Evolutionary conservation across 2,888 invertebrate species (phyloP), one percentile per base, ranked within the genome.

Genomic region (Ochropacha duplaris): DNA sequence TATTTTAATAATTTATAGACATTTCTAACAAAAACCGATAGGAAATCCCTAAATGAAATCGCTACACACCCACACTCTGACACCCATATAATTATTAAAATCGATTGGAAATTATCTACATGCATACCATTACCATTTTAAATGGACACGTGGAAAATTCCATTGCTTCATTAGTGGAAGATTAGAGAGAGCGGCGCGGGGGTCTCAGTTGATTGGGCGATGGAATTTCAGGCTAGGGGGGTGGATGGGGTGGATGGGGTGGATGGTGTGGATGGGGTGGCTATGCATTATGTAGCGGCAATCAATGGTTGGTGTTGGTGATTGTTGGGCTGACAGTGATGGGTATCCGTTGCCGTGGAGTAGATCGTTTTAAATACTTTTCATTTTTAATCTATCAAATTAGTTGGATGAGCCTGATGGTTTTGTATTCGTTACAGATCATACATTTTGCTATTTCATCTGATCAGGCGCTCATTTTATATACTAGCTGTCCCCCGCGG

Each of bases 221-320:
- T 57, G 49, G 63, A 72, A 73, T 86, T 86, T 82, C 77, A 85
- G 82, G 81, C 68, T 71, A 76, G 59, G 54, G 58, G 19, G 19
- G 19, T 44, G 19, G 2, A 19, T 54, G 67, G 68, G 72, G 58
- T 68, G 56, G 54, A n/a, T n/a, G n/a, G n/a, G n/a, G n/a, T n/a
- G n/a, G n/a, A n/a, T n/a, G n/a, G n/a, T n/a, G 59, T 69, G 65
- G 67, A 64, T 72, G 74, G 65, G 73, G 61, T 75, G 82, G 80
- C 81, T 81, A 87, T 92, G 88, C 88, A 92, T 92, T 88, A 91
- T 91, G 87, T 87, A 90, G 88, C 79, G 83, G 84, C 88, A 91
- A 90, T 92, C 91, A 90, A 88, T 86, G 87, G 83, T 78, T 86
- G 87, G 87, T 90, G 88, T 87, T 73, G 84, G 81, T 86, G 84